These are phyloP conservation scores for Alces alces DNA, from an alignment of 2,113 vertebrate genomes.

Conservation along the genomic window DNA sequence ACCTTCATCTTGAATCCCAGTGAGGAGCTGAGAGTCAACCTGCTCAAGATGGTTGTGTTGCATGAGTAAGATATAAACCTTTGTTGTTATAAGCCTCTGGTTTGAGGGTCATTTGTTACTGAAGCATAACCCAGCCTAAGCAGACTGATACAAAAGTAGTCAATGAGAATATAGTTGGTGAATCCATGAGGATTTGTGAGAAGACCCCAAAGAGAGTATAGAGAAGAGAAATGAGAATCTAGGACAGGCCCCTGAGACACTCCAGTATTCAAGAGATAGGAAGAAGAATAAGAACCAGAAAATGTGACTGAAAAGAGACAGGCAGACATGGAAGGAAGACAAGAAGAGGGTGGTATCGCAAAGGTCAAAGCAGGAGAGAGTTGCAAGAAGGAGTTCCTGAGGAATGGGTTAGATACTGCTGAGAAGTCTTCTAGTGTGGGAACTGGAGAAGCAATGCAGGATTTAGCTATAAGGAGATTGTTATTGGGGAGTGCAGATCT, in stretches of 20 bases:
- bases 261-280: neutral
- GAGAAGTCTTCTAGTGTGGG: neutral
- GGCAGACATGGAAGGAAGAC: neutral
- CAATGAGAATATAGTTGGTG: neutral
- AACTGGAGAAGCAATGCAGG: neutral
- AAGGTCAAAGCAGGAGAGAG: neutral
- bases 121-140: neutral
- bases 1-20: neutral
- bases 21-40: neutral
- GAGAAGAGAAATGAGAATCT: neutral
- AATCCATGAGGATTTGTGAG: neutral
- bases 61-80: neutral
- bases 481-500: neutral
- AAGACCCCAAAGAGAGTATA: neutral
- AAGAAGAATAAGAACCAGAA: neutral
- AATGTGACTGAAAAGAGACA: neutral
- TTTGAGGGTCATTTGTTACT: neutral
- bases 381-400: neutral
- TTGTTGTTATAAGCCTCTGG: neutral
- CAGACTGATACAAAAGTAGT: neutral
- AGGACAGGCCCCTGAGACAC: neutral
- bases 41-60: neutral
- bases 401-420: neutral
- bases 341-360: neutral
- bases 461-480: neutral